Evolutionary conservation across 2,113 vertebrate species (phyloP).

Genomic region (Polypterus senegalus): DNA sequence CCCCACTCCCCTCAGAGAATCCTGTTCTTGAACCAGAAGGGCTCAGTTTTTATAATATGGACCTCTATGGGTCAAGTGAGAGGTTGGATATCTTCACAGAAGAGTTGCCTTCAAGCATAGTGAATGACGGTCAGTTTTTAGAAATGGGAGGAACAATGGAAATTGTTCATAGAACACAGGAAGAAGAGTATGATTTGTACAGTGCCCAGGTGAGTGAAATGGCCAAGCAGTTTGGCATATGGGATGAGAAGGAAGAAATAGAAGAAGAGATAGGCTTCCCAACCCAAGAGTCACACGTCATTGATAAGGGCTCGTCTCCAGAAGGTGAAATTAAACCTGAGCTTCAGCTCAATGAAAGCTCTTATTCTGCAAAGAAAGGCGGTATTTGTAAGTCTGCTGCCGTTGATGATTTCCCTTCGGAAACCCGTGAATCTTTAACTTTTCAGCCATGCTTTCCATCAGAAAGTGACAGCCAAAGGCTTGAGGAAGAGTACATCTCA

Average conservation of each 20-base stretch:
- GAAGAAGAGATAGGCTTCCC: constrained; percentile 27
- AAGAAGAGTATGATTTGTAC: constrained; percentile 29
- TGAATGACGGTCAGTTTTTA: constrained; percentile 5
- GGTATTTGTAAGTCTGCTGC: not conserved
- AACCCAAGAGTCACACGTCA: constrained; percentile 24
- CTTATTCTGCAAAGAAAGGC: not conserved
- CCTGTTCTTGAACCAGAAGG: constrained; percentile 22
- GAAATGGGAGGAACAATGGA: constrained; percentile 15
- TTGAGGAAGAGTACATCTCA: no score
- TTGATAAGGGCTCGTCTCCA: not conserved
- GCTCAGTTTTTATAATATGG: constrained; percentile 47
- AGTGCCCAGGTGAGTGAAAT: constrained; percentile 37
- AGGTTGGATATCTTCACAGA: constrained; percentile 53
- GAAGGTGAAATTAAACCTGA: not conserved
- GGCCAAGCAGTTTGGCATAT: constrained; percentile 41
- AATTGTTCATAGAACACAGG: not conserved
- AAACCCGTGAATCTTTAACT: constrained; percentile 35
- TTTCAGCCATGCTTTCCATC: constrained; percentile 29
- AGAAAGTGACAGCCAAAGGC: constrained; percentile 16
- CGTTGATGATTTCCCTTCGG: constrained; percentile 25
- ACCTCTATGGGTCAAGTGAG: constrained; percentile 57
- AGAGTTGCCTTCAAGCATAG: constrained; percentile 29
- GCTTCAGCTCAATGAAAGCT: not conserved
- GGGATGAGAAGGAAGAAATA: constrained; percentile 44
- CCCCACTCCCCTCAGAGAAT: constrained; percentile 13